Conservation (phyloP, 2,797 vertebrate species). For the Amphiprion clarkii region DNA sequence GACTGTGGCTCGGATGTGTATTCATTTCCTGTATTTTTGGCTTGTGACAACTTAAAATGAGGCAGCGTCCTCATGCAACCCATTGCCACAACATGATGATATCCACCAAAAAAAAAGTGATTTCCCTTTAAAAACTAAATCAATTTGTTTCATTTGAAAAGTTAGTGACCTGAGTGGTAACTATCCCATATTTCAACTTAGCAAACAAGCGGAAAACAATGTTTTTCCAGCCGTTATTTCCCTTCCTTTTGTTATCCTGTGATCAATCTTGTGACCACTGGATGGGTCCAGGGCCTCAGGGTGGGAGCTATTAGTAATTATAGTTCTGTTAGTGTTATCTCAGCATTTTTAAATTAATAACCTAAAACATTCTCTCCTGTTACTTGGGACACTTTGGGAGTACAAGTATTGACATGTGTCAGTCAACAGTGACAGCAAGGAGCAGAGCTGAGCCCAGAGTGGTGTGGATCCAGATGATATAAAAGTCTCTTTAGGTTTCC, state of each 20-base stretch:
- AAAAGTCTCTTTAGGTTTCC: conserved; percentile 57
- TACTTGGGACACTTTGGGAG: conserved; percentile 11
- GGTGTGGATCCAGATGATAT: conserved; percentile 39
- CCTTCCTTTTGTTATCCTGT: not conserved
- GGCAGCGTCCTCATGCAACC: not conserved
- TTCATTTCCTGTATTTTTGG: not conserved
- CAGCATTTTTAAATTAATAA: conserved; percentile 41
- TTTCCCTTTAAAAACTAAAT: not conserved
- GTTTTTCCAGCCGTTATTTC: not conserved
- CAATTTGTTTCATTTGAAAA: not conserved
- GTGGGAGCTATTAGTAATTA: conserved; percentile 13
- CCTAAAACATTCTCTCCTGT: conserved; percentile 27
- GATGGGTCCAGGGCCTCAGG: not conserved
- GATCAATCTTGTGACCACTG: conserved; percentile 10
- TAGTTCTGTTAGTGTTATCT: conserved; percentile 12
- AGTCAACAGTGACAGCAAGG: conserved; percentile 28
- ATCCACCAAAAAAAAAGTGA: not conserved
- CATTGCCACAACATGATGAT: not conserved
- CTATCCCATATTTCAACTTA: not conserved
- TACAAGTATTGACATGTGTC: conserved; percentile 17
- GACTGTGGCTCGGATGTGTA: too few relatives aligned
- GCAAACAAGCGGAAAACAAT: not conserved
- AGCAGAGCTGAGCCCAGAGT: conserved; percentile 33
- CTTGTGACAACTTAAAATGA: not conserved
- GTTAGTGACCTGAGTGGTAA: not conserved